Conservation (phyloP, 1,140 invertebrate species). For the Diprion similis region DNA sequence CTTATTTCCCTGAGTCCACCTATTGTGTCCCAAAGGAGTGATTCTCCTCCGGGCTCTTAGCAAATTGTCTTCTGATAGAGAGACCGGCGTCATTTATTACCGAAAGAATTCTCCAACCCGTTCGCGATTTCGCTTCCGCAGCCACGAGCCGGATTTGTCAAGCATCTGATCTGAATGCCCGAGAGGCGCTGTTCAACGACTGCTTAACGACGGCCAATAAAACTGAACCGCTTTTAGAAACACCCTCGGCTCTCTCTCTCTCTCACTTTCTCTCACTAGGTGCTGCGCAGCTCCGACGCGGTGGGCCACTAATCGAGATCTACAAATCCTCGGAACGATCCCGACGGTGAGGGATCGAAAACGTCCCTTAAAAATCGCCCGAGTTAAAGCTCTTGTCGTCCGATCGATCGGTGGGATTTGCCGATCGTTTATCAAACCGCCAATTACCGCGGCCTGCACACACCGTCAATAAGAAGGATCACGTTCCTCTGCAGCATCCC, state of each 20-base stretch:
- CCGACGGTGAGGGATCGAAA: neutral
- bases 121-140: neutral
- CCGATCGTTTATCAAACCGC: too few species aligned
- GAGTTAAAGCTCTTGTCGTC: too few species aligned
- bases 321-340: neutral
- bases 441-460: too few species aligned
- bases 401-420: too few species aligned
- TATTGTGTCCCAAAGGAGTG: constrained; percentile 22
- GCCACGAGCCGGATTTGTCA: neutral
- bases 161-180: neutral
- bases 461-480: too few species aligned
- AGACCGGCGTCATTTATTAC: neutral
- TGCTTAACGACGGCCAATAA: too few species aligned
- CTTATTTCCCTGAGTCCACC: constrained; percentile 4
- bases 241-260: neutral
- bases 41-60: constrained; percentile 29
- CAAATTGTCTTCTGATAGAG: constrained; percentile 32
- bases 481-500: too few species aligned
- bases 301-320: neutral
- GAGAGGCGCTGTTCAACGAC: too few species aligned
- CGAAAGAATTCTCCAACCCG: neutral
- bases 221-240: too few species aligned
- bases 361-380: neutral
- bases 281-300: neutral
- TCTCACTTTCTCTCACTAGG: neutral